Base-by-base conservation (phyloP, 92 coral and sea anemone genomes). In the Heteractis magnifica region DNA sequence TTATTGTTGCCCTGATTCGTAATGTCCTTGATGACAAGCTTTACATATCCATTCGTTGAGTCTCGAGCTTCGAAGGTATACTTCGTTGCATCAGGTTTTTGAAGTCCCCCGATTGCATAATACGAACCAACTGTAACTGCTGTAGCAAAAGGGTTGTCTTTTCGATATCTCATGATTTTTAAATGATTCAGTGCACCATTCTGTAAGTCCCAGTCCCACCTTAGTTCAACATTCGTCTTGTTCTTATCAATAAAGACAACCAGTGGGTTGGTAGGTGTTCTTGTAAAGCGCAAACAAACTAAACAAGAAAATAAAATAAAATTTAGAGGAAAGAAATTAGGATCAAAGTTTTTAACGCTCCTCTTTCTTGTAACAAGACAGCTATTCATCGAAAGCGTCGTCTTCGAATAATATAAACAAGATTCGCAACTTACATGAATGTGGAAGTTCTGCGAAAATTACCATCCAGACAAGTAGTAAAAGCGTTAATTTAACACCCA, bases 371-470 rank as follows among this genome's bases (percentile, higher is more conserved):
- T 15, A 60, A 60, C 11, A 62, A n/a, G 23, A n/a, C 73, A 72
- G 18, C 41, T 7, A 26, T 26, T 81, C 21, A 26, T 62, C 52
- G 52, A 60, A 60, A 60, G 75, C 84, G 49, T 51, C 56, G 70
- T 13, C 77, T 23, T 65, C 21, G 26, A n/a, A n/a, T n/a, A 3
- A 72, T 51, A 73, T 71, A 77, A 44, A 71, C 71, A 82, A 44
- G 21, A 19, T 15, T 73, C 23, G 72, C 4, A 82, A 82, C 86
- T 82, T 82, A 82, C 86, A 51, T 71, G 86, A 20, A 73, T 7
- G 73, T 44, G 71, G 86, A 82, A 82, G 51, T 77, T 72, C 79
- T 82, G 86, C 86, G 60, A 14, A 73, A 59, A 82, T 72, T 50
- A 58, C 77, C 65, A 51, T 65, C 62, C 70, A 49, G 50, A 51